Conservation (phyloP, 2,888 invertebrate genomes). For the Hydropsyche betteni region DNA sequence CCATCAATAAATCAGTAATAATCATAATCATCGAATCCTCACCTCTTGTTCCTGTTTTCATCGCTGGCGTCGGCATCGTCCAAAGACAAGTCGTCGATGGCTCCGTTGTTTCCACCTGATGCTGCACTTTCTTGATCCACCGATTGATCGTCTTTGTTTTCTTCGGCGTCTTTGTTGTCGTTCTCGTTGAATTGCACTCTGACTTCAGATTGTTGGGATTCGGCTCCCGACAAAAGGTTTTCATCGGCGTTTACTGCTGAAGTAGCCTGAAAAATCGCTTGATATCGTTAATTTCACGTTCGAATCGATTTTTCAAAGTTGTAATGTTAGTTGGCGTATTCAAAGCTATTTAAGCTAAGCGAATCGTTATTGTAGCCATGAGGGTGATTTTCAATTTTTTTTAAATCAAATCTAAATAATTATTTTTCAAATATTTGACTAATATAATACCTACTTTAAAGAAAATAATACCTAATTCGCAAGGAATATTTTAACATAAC, state of each 20-base stretch:
- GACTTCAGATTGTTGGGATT: conserved; percentile 71
- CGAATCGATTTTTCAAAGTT: no score
- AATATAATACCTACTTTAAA: no score
- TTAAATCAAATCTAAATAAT: no score
- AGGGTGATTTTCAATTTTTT: neutral
- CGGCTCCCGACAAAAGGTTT: conserved; percentile 65
- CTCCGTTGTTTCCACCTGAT: conserved; percentile 71
- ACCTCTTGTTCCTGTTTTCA: conserved; percentile 84
- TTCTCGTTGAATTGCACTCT: conserved; percentile 68
- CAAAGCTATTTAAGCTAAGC: neutral
- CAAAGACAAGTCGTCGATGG: conserved; percentile 75
- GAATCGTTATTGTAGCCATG: neutral
- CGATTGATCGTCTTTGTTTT: conserved; percentile 53
- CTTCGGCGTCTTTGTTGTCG: conserved; percentile 53
- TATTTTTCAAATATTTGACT: no score
- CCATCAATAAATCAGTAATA: no score
- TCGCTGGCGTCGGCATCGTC: conserved; percentile 77
- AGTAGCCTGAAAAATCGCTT: conserved; percentile 51
- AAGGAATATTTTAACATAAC: no score
- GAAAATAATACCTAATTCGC: no score
- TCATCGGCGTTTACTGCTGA: conserved; percentile 63
- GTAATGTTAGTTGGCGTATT: conserved; percentile 7
- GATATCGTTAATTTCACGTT: no score
- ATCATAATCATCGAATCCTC: no score
- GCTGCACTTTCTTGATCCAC: conserved; percentile 64